Base-by-base conservation (phyloP, 2,888 invertebrate species). In the Rosalia funebris region DNA sequence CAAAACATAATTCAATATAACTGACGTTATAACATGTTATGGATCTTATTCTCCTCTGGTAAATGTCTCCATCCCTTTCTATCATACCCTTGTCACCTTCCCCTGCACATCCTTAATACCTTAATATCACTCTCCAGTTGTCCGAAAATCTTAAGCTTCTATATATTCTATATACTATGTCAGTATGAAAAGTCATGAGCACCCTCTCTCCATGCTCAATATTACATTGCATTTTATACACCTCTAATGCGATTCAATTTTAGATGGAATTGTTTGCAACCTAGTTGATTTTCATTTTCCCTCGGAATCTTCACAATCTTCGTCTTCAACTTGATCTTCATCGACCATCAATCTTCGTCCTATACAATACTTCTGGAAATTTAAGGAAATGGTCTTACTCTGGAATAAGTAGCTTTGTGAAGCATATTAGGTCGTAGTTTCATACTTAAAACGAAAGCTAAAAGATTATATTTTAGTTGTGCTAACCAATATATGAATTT, bases 151-250 rank as follows among this genome's bases (percentile, higher is more conserved):
- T 25, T 25, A 25, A 7, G 7, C 25, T 34, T 34, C 9, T 25
- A 25, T 25, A 25, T 25, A 25, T 25, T n/a, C 25, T 25, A 25
- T 9, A 25, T 25, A 25, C 3, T 9, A 5, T 5, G 25, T 34
- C 16, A 20, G 17, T 16, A 19, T 50, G 50, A 14, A 47, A 47
- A 20, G 5, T 12, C n/a, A 47, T 47, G 15, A 47, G 12, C 32
- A 50, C 14, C 37, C 50, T n/a, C 37, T 15, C 15, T 50, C 50
- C 2, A 50, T 17, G 19, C 50, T 17, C 14, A 50, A 17, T 2
- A 37, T 37, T n/a, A 50, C 37, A 15, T 17, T 11, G 20, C 37
- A 50, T 37, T 50, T 50, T n/a, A 50, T 34, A 20, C 19, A 50
- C n/a, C 17, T 50, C 50, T 37, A 50, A 16, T 19, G 15, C 9